These are phyloP conservation scores for Erannis defoliaria DNA, from an alignment of 2,888 invertebrate genomes.

Conservation along the genomic window DNA sequence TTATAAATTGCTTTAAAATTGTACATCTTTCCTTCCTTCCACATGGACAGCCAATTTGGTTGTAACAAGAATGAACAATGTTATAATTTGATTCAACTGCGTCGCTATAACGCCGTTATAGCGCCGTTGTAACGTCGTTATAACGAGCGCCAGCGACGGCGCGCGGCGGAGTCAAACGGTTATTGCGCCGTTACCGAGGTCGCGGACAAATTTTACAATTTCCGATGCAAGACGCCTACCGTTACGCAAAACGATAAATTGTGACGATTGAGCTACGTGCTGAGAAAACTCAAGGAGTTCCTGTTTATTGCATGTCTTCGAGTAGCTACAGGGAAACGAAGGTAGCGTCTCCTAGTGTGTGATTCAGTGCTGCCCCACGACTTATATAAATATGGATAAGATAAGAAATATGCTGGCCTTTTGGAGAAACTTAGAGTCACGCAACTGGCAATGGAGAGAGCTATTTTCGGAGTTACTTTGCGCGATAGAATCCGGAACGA, in stretches of 20 bases:
- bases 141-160: background rate
- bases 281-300: background rate
- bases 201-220: slow-evolving; percentile 17
- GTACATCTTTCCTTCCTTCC: background rate
- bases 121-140: slow-evolving; percentile 4
- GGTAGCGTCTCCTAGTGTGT: background rate
- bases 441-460: too few relatives aligned
- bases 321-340: background rate
- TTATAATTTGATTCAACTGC: background rate
- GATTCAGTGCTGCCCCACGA: too few relatives aligned
- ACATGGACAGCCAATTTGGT: background rate
- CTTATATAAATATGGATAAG: too few relatives aligned
- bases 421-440: too few relatives aligned
- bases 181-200: slow-evolving; percentile 2
- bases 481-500: too few relatives aligned
- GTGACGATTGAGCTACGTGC: background rate
- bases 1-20: too few relatives aligned
- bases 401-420: too few relatives aligned
- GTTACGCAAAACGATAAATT: slow-evolving; percentile 7
- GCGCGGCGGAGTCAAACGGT: slow-evolving; percentile 8
- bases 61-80: background rate
- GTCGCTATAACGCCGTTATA: slow-evolving; percentile 6
- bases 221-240: slow-evolving; percentile 11
- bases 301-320: background rate
- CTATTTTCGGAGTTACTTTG: too few relatives aligned